These are phyloP conservation scores for Euleptes europaea DNA, from an alignment of 2,113 vertebrate species.

Conservation along the genomic window DNA sequence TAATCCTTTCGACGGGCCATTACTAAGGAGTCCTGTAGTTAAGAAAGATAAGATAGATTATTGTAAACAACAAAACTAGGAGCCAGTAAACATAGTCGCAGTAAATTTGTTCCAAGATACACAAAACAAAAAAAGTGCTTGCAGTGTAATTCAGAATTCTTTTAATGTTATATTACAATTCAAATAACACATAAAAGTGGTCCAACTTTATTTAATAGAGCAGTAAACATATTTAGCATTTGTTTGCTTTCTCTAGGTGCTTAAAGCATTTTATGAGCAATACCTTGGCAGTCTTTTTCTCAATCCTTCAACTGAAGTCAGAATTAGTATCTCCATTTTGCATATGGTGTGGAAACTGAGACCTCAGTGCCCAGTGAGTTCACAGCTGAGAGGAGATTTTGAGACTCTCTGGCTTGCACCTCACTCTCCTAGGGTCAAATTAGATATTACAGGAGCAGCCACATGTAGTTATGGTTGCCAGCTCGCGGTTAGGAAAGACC, in stretches of 20 bases:
- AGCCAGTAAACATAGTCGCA: constrained; percentile 2
- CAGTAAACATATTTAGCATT: background rate
- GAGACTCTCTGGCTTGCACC: background rate
- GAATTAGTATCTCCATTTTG: no score
- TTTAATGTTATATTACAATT: background rate
- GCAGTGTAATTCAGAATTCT: background rate
- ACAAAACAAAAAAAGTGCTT: background rate
- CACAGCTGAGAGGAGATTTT: background rate
- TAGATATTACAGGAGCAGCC: background rate
- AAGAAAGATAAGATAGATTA: constrained; percentile 62
- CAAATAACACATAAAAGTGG: background rate
- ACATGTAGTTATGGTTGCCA: no score
- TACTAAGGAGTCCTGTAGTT: constrained; percentile 87
- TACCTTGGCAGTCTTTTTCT: background rate
- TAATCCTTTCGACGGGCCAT: constrained; percentile 90
- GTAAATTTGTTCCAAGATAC: constrained; percentile 1
- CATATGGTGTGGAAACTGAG: no score
- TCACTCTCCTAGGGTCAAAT: background rate
- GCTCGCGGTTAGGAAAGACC: no score
- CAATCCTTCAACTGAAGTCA: no score
- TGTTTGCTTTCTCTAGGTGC: background rate
- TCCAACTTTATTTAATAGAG: background rate
- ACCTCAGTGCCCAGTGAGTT: background rate
- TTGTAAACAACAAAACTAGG: constrained; percentile 36
- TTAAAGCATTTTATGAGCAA: background rate